Evolutionary conservation across 2,113 vertebrate species (phyloP).

Genomic region (Geococcyx californianus): DNA sequence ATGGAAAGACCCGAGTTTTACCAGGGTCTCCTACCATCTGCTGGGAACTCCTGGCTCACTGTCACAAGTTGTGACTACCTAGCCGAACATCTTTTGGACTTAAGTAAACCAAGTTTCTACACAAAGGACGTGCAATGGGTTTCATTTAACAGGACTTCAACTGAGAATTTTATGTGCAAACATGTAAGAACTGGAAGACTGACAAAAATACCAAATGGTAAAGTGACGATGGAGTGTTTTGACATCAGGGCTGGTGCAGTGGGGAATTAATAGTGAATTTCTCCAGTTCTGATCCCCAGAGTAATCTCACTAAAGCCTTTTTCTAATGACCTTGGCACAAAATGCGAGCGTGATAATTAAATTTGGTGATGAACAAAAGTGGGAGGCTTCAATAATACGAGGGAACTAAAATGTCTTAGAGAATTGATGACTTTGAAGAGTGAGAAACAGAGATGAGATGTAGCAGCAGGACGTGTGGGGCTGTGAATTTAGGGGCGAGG

Average conservation of each 20-base stretch:
- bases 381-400: background rate
- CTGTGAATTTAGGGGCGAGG: background rate
- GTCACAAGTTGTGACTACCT: background rate
- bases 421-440: background rate
- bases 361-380: background rate
- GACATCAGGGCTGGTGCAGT: background rate
- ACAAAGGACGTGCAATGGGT: fast-evolving
- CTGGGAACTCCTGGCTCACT: background rate
- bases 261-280: background rate
- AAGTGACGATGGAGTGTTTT: background rate
- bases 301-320: background rate
- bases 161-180: background rate
- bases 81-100: background rate
- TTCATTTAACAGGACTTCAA: background rate
- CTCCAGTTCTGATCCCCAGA: background rate
- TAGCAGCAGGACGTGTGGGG: background rate
- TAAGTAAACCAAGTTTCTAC: background rate
- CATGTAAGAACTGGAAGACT: background rate
- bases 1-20: background rate
- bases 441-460: background rate
- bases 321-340: background rate
- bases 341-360: background rate
- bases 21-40: background rate
- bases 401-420: background rate
- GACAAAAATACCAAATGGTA: background rate